These are phyloP conservation scores for Idaea biselata DNA, from an alignment of 2,888 invertebrate genomes.

Conservation along the genomic window DNA sequence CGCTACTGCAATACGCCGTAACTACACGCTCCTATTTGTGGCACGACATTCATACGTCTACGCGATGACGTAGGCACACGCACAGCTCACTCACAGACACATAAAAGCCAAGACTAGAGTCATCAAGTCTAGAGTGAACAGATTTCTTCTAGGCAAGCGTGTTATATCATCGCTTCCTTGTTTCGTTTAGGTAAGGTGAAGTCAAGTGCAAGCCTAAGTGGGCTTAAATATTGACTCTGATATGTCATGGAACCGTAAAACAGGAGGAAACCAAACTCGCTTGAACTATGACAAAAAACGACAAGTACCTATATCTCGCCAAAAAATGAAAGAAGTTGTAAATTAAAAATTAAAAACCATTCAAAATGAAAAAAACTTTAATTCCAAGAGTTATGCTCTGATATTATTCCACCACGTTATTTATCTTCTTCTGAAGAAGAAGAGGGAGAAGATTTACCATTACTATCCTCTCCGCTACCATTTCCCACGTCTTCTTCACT, in stretches of 20 bases:
- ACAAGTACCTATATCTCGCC: too few species aligned
- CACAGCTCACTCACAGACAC: neutral
- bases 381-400: neutral
- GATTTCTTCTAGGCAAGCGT: too few species aligned
- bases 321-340: too few species aligned
- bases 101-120: too few species aligned
- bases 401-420: neutral
- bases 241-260: too few species aligned
- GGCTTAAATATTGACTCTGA: too few species aligned
- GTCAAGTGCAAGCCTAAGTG: neutral
- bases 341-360: too few species aligned
- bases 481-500: neutral
- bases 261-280: too few species aligned
- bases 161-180: neutral
- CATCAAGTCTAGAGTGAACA: too few species aligned
- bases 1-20: conserved; percentile 75
- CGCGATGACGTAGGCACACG: neutral
- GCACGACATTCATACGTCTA: conserved; percentile 4
- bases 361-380: neutral
- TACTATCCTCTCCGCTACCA: neutral
- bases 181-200: neutral
- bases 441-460: neutral
- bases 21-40: conserved; percentile 55
- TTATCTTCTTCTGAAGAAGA: neutral
- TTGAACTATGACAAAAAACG: too few species aligned